Base-by-base conservation (phyloP, 2,888 invertebrate genomes). In the Rugalucina vietnamica region DNA sequence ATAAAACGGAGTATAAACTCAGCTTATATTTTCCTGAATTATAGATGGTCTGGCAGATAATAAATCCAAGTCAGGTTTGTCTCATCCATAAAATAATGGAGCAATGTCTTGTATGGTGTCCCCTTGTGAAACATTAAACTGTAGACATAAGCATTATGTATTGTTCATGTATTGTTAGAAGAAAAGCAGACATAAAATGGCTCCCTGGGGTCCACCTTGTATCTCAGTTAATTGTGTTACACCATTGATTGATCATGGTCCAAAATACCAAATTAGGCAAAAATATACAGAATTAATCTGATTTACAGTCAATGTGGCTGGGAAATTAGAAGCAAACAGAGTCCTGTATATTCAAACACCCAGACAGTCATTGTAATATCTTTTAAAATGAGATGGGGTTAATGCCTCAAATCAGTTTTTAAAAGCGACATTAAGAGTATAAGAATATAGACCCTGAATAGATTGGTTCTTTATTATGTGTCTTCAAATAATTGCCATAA, bases 11-110 rank as follows among this genome's bases (percentile, higher is more conserved):
- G n/a, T n/a, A n/a, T n/a, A n/a, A n/a, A n/a, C n/a, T n/a, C n/a
- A n/a, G n/a, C n/a, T n/a, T n/a, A n/a, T n/a, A n/a, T n/a, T n/a
- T n/a, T n/a, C n/a, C n/a, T n/a, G n/a, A 54, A 54, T 54, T n/a
- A 54, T 54, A n/a, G 54, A 54, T 54, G 54, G 12, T 54, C 21
- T 4, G 54, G 54, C 14, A 21, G n/a, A 54, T n/a, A 54, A 8
- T 14, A 54, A 21, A 18, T 54, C 21, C 4, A 54, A 21, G 54
- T 54, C 54, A 54, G 54, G n/a, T 54, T 54, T 54, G 8, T 21
- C n/a, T 54, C 54, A 54, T 54, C 21, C 54, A 54, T 54, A 54
- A 54, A n/a, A 54, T 54, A 54, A 54, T 54, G 54, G 54, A 54
- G 54, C 54, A 54, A 54, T 54, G 54, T 54, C 54, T 21, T 4